Conservation (phyloP, 2,797 vertebrate species). For the Odontamblyopus lacepedii region DNA sequence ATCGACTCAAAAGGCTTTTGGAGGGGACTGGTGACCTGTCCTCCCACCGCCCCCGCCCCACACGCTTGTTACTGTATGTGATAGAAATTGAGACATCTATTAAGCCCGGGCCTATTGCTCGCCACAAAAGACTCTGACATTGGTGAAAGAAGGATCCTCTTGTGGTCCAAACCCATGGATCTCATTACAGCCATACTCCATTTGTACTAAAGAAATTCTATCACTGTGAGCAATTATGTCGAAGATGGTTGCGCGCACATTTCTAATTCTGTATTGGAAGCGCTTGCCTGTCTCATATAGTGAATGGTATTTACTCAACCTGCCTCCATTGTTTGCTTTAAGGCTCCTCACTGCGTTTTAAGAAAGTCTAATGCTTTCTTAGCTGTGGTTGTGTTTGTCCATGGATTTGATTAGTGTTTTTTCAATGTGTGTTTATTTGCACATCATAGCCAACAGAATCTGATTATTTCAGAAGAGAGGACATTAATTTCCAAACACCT, state of each 20-base stretch:
- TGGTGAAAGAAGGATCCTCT: slow-evolving; percentile 68
- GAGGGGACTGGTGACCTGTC: slow-evolving; percentile 50
- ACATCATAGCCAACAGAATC: slow-evolving; percentile 59
- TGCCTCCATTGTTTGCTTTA: slow-evolving; percentile 39
- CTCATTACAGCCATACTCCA: slow-evolving; percentile 66
- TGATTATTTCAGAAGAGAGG: slow-evolving; percentile 54
- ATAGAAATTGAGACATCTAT: slow-evolving; percentile 77
- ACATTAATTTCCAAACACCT: slow-evolving; percentile 57
- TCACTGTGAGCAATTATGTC: slow-evolving; percentile 62
- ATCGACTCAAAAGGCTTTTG: slow-evolving; percentile 59
- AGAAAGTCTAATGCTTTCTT: slow-evolving; percentile 24
- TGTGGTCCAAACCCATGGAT: slow-evolving; percentile 64
- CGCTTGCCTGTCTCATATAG: slow-evolving; percentile 30
- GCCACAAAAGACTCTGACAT: slow-evolving; percentile 71
- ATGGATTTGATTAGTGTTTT: slow-evolving; percentile 26
- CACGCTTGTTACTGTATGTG: slow-evolving; percentile 67
- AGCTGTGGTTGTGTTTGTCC: slow-evolving; percentile 25
- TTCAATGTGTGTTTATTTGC: slow-evolving; percentile 50
- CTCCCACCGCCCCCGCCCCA: slow-evolving; percentile 34
- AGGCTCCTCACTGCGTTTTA: slow-evolving; percentile 34
- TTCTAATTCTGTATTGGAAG: slow-evolving; percentile 43
- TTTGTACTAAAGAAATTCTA: slow-evolving; percentile 63
- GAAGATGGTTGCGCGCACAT: slow-evolving; percentile 51
- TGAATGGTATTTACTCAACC: slow-evolving; percentile 45
- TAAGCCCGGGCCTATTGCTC: slow-evolving; percentile 66